phyloP scores from a whole-genome alignment of 2,113 vertebrate genomes.

The Bufo gargarizans region DNA sequence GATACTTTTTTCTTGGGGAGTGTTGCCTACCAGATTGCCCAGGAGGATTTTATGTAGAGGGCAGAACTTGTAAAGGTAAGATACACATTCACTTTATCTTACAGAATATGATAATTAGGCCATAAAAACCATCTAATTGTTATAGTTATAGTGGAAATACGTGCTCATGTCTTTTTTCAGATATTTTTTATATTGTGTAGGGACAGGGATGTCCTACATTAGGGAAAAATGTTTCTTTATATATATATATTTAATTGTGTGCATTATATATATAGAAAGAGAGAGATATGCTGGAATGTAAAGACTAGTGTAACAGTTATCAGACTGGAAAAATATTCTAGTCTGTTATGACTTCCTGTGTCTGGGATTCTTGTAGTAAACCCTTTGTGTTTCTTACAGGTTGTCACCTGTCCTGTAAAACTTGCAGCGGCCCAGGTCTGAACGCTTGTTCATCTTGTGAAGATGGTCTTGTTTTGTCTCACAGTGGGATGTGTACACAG shows the following conservation, averaged over 20 bases:
- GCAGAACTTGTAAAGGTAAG: constrained; percentile 85
- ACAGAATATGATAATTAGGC: too few relatives aligned
- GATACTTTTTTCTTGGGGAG: constrained; percentile 79
- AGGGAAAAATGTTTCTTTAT: too few relatives aligned
- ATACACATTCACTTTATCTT: not conserved
- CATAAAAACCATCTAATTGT: too few relatives aligned
- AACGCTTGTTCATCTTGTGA: constrained; percentile 82
- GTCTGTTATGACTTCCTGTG: constrained; percentile 2
- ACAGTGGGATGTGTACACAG: constrained; percentile 74
- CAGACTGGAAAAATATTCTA: not conserved
- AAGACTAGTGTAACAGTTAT: not conserved
- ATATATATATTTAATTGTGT: not conserved
- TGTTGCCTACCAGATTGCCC: constrained; percentile 83
- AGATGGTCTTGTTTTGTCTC: constrained; percentile 70
- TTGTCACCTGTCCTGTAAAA: constrained; percentile 85
- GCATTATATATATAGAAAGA: not conserved
- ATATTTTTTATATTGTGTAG: too few relatives aligned
- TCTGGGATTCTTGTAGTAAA: constrained; percentile 4
- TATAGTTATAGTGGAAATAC: too few relatives aligned
- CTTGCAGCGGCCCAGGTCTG: constrained; percentile 76
- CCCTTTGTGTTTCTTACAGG: constrained; percentile 68
- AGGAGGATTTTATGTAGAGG: constrained; percentile 66
- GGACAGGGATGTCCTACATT: too few relatives aligned
- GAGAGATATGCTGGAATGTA: not conserved
- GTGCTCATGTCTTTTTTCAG: too few relatives aligned